Base-by-base conservation (phyloP, 2,113 vertebrate species). In the Calidris pugnax region DNA sequence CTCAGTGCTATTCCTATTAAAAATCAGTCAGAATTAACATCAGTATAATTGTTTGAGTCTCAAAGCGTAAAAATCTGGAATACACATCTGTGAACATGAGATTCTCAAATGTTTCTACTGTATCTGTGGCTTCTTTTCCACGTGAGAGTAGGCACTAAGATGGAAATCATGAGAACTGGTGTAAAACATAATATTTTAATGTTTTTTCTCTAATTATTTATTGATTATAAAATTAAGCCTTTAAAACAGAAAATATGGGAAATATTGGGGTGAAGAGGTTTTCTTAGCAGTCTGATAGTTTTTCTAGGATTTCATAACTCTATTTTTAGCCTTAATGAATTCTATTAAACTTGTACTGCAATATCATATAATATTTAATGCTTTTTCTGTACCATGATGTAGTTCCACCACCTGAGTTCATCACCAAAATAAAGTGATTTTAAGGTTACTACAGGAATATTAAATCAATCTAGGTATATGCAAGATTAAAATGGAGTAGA, bases 351-450 rank as follows among this genome's bases (percentile, higher is more conserved):
- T 84, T 84, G 68, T 78, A 80, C 50, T 85, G 4, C 72, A 87
- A 48, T 82, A 83, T 67, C 53, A 59, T 68, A 85, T 53, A 12
- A 37, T n/a, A 92, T 79, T 81, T 95, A 95, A 95, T 93, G 63
- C 4, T 72, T 83, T 93, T 96, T 86, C 33, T 79, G 57, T 93
- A 68, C 28, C 94, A 4, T 48, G 59, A 62, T 73, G 37, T 90
- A 69, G 14, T 43, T 81, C 62, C 7, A 73, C 41, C n/a, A 32
- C 21, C 50, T 63, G 48, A n/a, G 43, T 87, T 67, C 81, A 77
- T 85, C 53, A 94, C 19, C 23, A 92, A 68, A 92, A 76, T 78
- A 48, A 96, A 74, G 63, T 23, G 30, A 26, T 94, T 87, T 81
- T 80, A 85, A 89, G 48, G 17, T n/a, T 69, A 84, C n/a, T 68